Percentiles rank a stretch among this genome's conserved stretches.
phyloP scores from a whole-genome alignment of 2,113 vertebrate genomes.

The Poeciliopsis retropinna region DNA sequence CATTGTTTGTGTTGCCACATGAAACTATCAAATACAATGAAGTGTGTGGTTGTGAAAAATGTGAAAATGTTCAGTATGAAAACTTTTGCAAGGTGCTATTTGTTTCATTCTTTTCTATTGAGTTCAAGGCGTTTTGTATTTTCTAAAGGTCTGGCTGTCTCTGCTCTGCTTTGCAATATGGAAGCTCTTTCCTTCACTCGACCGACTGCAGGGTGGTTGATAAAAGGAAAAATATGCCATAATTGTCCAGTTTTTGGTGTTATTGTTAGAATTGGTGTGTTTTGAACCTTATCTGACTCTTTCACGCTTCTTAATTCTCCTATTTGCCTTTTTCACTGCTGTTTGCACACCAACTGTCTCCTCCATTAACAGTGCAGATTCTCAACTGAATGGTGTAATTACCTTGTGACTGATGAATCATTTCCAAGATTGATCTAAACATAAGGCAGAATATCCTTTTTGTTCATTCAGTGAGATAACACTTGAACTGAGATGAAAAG shows the following conservation, averaged over 20 bases:
- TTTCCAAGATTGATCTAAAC: slow-evolving; percentile 62
- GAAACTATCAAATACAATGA: background rate
- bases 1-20: background rate
- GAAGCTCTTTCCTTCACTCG: slow-evolving; percentile 34
- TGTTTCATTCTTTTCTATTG: background rate
- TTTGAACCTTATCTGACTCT: slow-evolving; percentile 37
- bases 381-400: slow-evolving; percentile 59
- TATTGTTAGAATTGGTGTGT: background rate
- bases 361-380: slow-evolving; percentile 51
- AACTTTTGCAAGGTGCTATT: background rate
- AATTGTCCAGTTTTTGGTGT: slow-evolving; percentile 30
- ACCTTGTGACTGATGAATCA: slow-evolving; percentile 55
- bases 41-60: background rate
- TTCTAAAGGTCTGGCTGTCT: slow-evolving; percentile 33
- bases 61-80: background rate
- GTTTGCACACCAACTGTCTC: slow-evolving; percentile 65
- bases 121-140: slow-evolving; percentile 17
- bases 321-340: slow-evolving; percentile 51
- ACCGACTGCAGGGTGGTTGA: slow-evolving; percentile 29
- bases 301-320: slow-evolving; percentile 29
- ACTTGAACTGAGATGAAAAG: slow-evolving; percentile 54
- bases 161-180: slow-evolving; percentile 48
- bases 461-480: slow-evolving; percentile 44
- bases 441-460: slow-evolving; percentile 60
- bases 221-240: slow-evolving; percentile 35